Percentiles rank a stretch among this genome's conserved stretches.
phyloP scores from a whole-genome alignment of 92 coral and sea anemone genomes.

The Porites lobata region DNA sequence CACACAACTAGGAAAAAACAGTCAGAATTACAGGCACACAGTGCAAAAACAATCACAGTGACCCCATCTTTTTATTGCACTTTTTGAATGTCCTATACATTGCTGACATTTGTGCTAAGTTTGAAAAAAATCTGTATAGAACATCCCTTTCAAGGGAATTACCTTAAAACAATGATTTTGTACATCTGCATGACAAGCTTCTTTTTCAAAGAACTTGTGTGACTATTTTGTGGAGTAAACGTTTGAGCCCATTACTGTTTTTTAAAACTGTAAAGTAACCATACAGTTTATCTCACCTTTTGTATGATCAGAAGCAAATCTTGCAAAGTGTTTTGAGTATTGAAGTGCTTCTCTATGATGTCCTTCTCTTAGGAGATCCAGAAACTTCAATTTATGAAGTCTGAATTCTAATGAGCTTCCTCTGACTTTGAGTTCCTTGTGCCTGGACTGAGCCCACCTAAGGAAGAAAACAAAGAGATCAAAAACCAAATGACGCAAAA shows the following conservation, averaged over 20 bases:
- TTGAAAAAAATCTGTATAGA: too few relatives aligned
- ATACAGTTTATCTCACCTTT: slow-evolving; percentile 71
- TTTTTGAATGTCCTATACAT: too few relatives aligned
- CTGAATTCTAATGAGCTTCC: slow-evolving; percentile 97
- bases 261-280: neutral
- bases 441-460: slow-evolving; percentile 94
- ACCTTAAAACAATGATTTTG: too few relatives aligned
- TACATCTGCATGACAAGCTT: too few relatives aligned
- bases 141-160: too few relatives aligned
- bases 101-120: too few relatives aligned
- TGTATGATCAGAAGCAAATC: slow-evolving; percentile 89
- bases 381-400: slow-evolving; percentile 90
- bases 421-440: slow-evolving; percentile 79
- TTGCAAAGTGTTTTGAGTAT: slow-evolving; percentile 87
- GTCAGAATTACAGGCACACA: too few relatives aligned
- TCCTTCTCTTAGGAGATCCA: slow-evolving; percentile 89
- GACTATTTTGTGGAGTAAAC: neutral
- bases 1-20: too few relatives aligned
- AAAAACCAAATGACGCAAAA: too few relatives aligned
- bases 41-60: too few relatives aligned
- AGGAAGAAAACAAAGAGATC: neutral
- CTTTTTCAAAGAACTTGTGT: too few relatives aligned
- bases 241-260: neutral
- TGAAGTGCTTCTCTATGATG: slow-evolving; percentile 81
- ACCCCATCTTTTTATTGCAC: too few relatives aligned